Conservation (phyloP, 92 coral and sea anemone species). For the Porites rus region DNA sequence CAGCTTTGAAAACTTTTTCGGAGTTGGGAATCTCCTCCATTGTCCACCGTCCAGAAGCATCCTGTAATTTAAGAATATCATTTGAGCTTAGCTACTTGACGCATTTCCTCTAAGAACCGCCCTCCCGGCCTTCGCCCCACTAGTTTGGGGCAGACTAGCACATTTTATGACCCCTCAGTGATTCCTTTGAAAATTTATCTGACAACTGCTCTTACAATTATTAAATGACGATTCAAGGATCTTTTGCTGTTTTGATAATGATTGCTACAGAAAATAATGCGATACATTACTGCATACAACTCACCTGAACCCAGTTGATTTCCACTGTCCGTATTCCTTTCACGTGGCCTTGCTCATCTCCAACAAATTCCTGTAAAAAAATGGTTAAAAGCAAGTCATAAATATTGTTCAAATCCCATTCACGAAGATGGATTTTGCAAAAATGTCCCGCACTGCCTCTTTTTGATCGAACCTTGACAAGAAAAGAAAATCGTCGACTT, state of each 20-base stretch:
- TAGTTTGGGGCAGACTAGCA: neutral
- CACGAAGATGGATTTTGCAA: neutral
- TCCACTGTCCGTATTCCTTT: constrained; percentile 88
- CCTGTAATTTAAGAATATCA: constrained; percentile 45
- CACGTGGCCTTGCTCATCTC: constrained; percentile 90
- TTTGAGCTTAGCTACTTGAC: too few species aligned
- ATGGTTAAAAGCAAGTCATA: neutral
- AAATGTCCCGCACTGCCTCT: neutral
- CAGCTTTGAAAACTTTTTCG: constrained; percentile 87
- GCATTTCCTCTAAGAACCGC: too few species aligned
- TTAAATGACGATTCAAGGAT: too few species aligned
- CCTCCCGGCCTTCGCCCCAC: too few species aligned
- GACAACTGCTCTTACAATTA: neutral
- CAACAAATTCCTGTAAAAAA: constrained; percentile 80
- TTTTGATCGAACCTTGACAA: too few species aligned
- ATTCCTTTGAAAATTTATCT: neutral
- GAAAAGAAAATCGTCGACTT: too few species aligned
- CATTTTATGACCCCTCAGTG: too few species aligned
- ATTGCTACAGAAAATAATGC: neutral
- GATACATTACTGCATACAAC: neutral
- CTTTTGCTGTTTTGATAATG: neutral
- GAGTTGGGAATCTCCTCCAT: constrained; percentile 89
- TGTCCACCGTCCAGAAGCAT: constrained; percentile 89
- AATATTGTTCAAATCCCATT: neutral
- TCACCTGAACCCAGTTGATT: constrained; percentile 96